These are phyloP conservation scores for Gracilinanus agilis DNA, from an alignment of 2,113 vertebrate genomes.

Conservation along the genomic window DNA sequence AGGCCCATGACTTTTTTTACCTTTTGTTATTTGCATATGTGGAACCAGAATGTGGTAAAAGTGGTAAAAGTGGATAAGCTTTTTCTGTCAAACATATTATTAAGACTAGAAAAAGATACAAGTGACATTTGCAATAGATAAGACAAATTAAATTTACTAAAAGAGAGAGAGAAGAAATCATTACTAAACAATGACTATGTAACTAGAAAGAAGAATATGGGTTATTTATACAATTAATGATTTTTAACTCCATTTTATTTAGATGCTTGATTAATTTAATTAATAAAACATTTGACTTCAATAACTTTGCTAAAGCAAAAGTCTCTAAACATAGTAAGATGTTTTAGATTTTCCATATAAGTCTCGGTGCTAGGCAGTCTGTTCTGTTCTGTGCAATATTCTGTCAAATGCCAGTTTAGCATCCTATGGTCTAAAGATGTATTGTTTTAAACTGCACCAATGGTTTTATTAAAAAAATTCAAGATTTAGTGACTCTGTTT, in stretches of 20 bases:
- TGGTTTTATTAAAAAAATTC: neutral
- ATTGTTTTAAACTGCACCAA: neutral
- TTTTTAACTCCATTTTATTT: constrained; percentile 33
- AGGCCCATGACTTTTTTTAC: neutral
- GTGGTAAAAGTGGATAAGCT: neutral
- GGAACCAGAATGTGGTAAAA: neutral
- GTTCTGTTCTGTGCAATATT: neutral
- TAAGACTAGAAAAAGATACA: neutral
- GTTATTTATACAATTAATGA: constrained; percentile 29
- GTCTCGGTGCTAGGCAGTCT: neutral
- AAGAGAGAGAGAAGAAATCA: constrained; percentile 10
- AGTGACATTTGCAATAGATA: neutral
- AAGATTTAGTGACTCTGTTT: neutral
- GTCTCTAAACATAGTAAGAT: neutral
- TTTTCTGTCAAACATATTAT: constrained; percentile 24
- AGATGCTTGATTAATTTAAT: neutral
- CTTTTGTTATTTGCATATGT: constrained; percentile 12
- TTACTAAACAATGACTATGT: neutral
- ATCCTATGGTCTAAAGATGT: too few relatives aligned
- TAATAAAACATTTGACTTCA: neutral
- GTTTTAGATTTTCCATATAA: neutral
- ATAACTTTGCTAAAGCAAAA: neutral
- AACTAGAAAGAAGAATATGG: neutral
- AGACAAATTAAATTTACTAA: neutral
- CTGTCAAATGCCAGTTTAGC: too few relatives aligned